phyloP scores from a whole-genome alignment of 2,888 invertebrate species.

The Pherbina coryleti region DNA sequence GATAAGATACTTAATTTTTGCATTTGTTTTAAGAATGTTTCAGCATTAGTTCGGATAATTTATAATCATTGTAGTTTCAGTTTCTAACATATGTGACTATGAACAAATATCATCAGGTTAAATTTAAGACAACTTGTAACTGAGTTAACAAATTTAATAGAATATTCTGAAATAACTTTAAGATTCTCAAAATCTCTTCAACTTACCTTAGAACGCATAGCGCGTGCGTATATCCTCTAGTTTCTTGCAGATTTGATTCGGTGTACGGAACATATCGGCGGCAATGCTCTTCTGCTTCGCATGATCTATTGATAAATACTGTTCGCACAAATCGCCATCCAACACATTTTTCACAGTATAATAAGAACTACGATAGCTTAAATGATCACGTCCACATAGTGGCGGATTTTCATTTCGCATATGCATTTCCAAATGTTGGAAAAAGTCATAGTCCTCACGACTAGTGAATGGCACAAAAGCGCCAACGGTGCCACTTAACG shows the following conservation, averaged over 20 bases:
- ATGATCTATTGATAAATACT: constrained; percentile 95
- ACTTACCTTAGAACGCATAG: constrained; percentile 88
- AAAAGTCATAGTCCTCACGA: constrained; percentile 98
- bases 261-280: constrained; percentile 92
- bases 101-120: constrained; percentile 44
- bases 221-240: constrained; percentile 98
- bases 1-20: not conserved
- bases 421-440: constrained; percentile 99
- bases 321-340: constrained; percentile 99
- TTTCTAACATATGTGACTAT: constrained; percentile 47
- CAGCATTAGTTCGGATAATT: constrained; percentile 40
- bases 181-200: no score
- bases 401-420: constrained; percentile 98
- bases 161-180: no score
- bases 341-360: constrained; percentile 95
- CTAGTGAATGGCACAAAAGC: constrained; percentile 95
- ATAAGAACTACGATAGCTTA: constrained; percentile 96
- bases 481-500: constrained; percentile 93
- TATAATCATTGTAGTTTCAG: constrained; percentile 43
- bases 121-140: not conserved
- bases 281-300: constrained; percentile 95
- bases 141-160: not conserved
- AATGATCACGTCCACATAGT: constrained; percentile 95
- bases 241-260: constrained; percentile 98
- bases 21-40: constrained; percentile 5